A percentile compares a stretch with the other conserved stretches of the same genome.
phyloP scores from a whole-genome alignment of 2,888 invertebrate species.

The Lacanobia oleracea region DNA sequence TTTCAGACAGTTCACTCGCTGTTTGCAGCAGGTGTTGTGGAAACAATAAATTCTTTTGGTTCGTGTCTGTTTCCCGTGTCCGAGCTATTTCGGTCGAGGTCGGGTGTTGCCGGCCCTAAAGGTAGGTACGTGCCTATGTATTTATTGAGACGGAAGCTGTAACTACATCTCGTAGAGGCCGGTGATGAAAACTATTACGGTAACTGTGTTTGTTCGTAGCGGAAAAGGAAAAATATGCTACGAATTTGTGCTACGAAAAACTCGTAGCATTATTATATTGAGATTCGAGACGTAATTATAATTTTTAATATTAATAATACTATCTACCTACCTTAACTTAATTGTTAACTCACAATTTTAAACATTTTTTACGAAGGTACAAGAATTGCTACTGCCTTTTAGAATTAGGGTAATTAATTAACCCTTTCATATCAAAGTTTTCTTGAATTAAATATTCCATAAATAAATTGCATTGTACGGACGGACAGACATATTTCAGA shows the following conservation, averaged over 20 bases:
- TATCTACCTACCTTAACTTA: too few relatives aligned
- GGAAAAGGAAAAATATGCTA: neutral
- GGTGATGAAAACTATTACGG: neutral
- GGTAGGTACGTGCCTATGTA: conserved; percentile 18
- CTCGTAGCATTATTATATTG: conserved; percentile 12
- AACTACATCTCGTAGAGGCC: neutral
- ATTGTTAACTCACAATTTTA: too few relatives aligned
- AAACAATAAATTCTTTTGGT: conserved; percentile 52
- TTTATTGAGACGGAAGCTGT: conserved; percentile 1
- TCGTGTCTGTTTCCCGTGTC: conserved; percentile 56
- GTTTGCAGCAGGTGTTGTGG: conserved; percentile 40
- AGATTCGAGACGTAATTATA: too few relatives aligned
- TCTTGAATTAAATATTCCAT: neutral
- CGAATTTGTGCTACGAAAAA: conserved; percentile 32
- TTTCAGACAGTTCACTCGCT: conserved; percentile 28
- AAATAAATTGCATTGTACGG: neutral
- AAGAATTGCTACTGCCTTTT: too few relatives aligned
- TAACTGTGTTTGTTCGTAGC: conserved; percentile 7
- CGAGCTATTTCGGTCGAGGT: conserved; percentile 57
- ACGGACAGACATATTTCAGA: neutral
- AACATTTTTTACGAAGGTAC: too few relatives aligned
- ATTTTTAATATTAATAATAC: too few relatives aligned
- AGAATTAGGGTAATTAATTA: too few relatives aligned
- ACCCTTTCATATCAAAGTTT: neutral
- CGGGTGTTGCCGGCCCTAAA: conserved; percentile 47